Base-by-base conservation (phyloP, 2,888 invertebrate genomes). In the Dilophus febrilis region DNA sequence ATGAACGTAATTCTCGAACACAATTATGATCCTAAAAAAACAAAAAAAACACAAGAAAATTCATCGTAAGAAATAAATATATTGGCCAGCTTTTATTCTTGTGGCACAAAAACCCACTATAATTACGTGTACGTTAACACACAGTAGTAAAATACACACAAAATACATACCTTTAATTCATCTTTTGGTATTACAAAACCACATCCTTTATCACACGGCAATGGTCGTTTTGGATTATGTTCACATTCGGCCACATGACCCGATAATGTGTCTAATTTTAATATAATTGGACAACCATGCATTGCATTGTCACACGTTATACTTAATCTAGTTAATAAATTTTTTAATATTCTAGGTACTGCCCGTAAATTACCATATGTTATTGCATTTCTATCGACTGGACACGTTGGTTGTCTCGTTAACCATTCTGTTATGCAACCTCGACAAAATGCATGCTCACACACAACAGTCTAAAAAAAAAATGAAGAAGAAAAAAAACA, bases 341-440 rank as follows among this genome's bases (percentile, higher is more conserved):
- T 95, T 54, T 90, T 74, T 49, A 92, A 71, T 58, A 95, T 94
- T 57, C 94, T 72, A 33, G 94, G 94, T 47, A 92, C 92, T 44
- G 87, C 84, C 58, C 90, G 72, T 27, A 95, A 68, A 62, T 91
- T 90, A 45, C 77, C 76, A n/a, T 84, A 74, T 29, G 88, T 88
- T 49, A 94, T 81, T 38, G 82, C 75, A 56, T 86, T 87, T 40
- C 94, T 74, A 64, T 95, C 94, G 35, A 94, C 83, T 4, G 94
- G 94, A 57, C 94, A 95, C 28, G 87, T 91, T 14, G 87, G 88
- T 59, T 92, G 91, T 38, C 87, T 74, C 47, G 83, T 82, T 48
- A 94, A 75, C 94, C 94, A 95, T 64, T 92, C 90, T 45, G 83
- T 83, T 52, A 95, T 95, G 63, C 94, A 95, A 37, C 75, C 76